A percentile compares a stretch with the other conserved stretches of the same genome.
These are phyloP conservation scores for Drosophila putrida DNA, from an alignment of 2,888 invertebrate species.

Conservation along the genomic window DNA sequence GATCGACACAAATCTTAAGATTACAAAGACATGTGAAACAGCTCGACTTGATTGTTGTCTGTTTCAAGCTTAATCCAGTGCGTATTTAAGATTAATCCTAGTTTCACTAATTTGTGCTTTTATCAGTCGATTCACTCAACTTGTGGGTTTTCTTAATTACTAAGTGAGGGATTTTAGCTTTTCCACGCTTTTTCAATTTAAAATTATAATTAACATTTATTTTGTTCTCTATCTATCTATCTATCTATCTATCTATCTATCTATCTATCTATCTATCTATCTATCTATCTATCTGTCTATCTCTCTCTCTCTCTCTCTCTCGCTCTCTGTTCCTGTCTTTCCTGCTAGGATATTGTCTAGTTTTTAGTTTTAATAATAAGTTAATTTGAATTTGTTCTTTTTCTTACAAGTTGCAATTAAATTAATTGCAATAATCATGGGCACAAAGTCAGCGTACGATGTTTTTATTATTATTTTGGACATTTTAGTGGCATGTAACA, in stretches of 20 bases:
- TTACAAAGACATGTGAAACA: no score
- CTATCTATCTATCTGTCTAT: neutral
- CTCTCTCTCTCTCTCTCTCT: neutral
- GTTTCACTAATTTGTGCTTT: neutral
- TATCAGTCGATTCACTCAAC: neutral
- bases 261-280: neutral
- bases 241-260: no score
- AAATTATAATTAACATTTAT: conserved; percentile 17
- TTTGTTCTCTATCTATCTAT: neutral
- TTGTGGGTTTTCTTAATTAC: neutral
- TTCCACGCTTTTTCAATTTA: conserved; percentile 19
- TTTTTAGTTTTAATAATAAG: conserved; percentile 1
- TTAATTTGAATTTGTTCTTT: conserved; percentile 4
- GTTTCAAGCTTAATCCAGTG: neutral
- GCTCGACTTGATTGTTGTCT: neutral
- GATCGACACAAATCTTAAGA: no score
- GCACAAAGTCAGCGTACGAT: conserved; percentile 12
- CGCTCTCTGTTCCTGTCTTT: neutral
- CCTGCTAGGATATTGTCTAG: conserved; percentile 1
- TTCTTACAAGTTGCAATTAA: conserved; percentile 55
- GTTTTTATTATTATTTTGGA: conserved; percentile 22
- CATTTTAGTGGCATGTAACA: conserved; percentile 11
- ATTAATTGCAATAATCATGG: conserved; percentile 69
- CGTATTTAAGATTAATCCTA: neutral
- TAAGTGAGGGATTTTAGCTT: conserved; percentile 3